Conservation (phyloP, 1,140 invertebrate species). For the Halotydeus destructor region DNA sequence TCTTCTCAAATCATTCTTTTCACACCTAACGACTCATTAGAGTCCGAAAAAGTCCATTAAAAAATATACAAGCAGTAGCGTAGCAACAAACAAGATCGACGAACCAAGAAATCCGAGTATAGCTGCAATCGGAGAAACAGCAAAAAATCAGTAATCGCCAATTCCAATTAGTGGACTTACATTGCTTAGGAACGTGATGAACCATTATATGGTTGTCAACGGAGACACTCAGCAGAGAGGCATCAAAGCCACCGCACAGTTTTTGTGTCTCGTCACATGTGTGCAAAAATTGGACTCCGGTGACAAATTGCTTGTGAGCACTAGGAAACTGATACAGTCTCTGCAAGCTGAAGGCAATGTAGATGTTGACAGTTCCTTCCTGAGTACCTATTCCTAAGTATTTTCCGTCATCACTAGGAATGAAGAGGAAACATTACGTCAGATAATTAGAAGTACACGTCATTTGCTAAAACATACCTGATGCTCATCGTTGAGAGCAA, state of each 20-base stretch:
- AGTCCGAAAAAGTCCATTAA: slow-evolving; percentile 17
- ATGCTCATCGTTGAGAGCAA: slow-evolving; percentile 64
- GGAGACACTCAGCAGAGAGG: slow-evolving; percentile 75
- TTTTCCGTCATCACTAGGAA: slow-evolving; percentile 54
- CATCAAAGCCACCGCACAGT: slow-evolving; percentile 39
- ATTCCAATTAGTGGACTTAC: slow-evolving; percentile 32
- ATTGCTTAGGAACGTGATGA: slow-evolving; percentile 58
- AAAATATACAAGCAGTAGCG: slow-evolving; percentile 17
- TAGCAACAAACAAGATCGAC: slow-evolving; percentile 14
- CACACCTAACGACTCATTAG: slow-evolving; percentile 1
- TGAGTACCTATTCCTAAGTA: slow-evolving; percentile 80
- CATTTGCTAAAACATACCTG: slow-evolving; percentile 20
- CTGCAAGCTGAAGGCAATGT: slow-evolving; percentile 73
- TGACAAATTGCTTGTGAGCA: slow-evolving; percentile 83
- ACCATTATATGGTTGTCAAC: slow-evolving; percentile 80
- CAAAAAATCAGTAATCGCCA: neutral
- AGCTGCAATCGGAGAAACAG: slow-evolving; percentile 11
- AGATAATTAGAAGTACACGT: neutral
- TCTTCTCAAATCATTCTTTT: no score
- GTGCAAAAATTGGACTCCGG: slow-evolving; percentile 69
- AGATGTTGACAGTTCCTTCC: slow-evolving; percentile 71
- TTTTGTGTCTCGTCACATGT: slow-evolving; percentile 34
- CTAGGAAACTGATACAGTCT: slow-evolving; percentile 51
- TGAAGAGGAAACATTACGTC: slow-evolving; percentile 2
- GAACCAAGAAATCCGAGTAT: slow-evolving; percentile 18